Conservation (phyloP, 2,888 invertebrate species). For the Eristalis arbustorum region DNA sequence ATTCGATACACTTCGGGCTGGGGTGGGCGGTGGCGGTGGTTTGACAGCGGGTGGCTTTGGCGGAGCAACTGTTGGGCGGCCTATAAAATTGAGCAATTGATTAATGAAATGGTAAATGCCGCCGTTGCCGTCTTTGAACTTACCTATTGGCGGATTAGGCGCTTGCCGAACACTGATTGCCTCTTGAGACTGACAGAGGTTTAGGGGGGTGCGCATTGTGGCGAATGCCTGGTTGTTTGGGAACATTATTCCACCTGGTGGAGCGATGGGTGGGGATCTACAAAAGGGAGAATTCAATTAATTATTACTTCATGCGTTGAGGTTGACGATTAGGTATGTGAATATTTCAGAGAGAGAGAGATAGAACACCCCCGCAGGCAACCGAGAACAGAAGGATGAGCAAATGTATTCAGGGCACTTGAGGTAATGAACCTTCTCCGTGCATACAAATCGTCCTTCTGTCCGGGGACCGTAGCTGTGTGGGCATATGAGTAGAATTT, state of each 20-base stretch:
- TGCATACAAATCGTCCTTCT: neutral
- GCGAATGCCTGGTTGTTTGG: constrained; percentile 79
- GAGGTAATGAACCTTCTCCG: neutral
- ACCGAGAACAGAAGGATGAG: neutral
- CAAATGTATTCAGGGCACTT: constrained; percentile 6
- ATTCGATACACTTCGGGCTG: constrained; percentile 79
- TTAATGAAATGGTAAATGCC: constrained; percentile 28
- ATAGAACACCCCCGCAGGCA: too few species aligned
- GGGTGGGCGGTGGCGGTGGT: constrained; percentile 80
- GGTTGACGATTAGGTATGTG: neutral
- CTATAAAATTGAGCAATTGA: constrained; percentile 71
- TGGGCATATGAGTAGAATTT: neutral
- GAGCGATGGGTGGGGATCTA: constrained; percentile 80
- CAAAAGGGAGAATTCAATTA: neutral
- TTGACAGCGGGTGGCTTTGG: constrained; percentile 78
- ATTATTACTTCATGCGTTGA: neutral
- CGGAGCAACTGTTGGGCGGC: constrained; percentile 78
- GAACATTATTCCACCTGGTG: constrained; percentile 76
- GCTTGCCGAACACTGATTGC: constrained; percentile 77
- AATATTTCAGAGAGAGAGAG: constrained; percentile 4
- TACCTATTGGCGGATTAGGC: constrained; percentile 79
- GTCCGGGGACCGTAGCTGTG: neutral
- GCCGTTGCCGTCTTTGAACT: constrained; percentile 33
- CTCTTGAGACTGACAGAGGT: constrained; percentile 77
- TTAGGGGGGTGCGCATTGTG: constrained; percentile 78